Percentiles rank a stretch among this genome's conserved stretches.
phyloP scores from a whole-genome alignment of 1,140 invertebrate species.

The Drosophila ambigua region DNA sequence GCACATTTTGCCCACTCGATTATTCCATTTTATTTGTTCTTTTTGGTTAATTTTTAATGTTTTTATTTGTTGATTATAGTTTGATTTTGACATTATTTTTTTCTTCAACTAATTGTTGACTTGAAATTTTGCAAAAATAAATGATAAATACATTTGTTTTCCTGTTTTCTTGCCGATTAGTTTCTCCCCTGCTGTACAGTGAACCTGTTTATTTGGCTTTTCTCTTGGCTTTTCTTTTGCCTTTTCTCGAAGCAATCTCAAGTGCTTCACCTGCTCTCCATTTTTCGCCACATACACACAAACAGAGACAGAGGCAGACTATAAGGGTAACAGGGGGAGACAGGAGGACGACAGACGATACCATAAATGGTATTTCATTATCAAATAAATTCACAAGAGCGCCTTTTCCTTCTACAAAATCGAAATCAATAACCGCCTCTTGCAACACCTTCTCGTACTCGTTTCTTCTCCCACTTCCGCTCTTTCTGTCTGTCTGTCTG shows the following conservation, averaged over 20 bases:
- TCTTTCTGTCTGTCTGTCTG: too few species aligned
- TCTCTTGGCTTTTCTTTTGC: not conserved
- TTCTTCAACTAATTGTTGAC: too few species aligned
- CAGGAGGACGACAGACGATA: not conserved
- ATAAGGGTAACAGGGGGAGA: too few species aligned
- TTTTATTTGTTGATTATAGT: not conserved
- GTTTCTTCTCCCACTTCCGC: too few species aligned
- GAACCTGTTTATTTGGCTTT: too few species aligned
- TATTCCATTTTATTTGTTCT: conserved; percentile 17
- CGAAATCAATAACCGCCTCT: conserved; percentile 53
- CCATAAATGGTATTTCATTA: conserved; percentile 49
- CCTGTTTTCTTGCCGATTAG: not conserved
- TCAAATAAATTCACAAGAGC: conserved; percentile 32
- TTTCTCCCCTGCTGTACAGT: too few species aligned
- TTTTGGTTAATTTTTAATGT: not conserved
- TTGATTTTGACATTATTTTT: not conserved
- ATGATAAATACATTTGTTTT: conserved; percentile 13
- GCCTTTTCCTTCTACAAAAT: conserved; percentile 1
- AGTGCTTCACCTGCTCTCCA: not conserved
- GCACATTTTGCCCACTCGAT: not conserved
- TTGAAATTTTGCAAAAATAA: not conserved
- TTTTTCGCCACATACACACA: not conserved
- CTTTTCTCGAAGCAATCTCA: not conserved
- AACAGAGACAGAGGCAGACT: not conserved
- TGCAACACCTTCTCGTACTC: conserved; percentile 1